Base-by-base conservation (phyloP, 2,113 vertebrate genomes). In the Romanogobio albipinnatus region DNA sequence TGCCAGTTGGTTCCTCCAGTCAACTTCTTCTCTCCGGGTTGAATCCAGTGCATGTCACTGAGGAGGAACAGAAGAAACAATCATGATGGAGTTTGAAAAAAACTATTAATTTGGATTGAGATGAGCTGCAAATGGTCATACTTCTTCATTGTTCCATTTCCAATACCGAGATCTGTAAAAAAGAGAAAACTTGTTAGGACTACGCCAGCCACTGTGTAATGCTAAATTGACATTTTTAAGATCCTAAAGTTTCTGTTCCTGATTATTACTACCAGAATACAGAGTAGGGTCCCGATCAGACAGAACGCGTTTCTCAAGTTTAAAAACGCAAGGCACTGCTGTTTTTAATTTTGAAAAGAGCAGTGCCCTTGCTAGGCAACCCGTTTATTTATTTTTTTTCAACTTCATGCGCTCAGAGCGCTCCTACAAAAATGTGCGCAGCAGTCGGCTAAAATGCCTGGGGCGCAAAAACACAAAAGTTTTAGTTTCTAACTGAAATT, bases 1-100 rank as follows among this genome's bases (percentile, higher is more conserved):
- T 98, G 97, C 97, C 97, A 99, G 91, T 98, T 99, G 91, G 91
- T 96, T 90, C 97, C 97, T 89, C 97, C 97, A 5, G 97, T 99
- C 85, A 99, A 91, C 88, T 95, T 99, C 94, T 96, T 99, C 91
- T 98, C 97, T 85, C 97, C 97, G 73, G 97, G 97, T 86, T 99
- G 97, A 94, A 94, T 98, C 97, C 97, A 99, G 91, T 97, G 96
- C 86, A 99, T 96, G 93, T 98, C 97, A 94, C 97, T 99, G 49
- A 9, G 9, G 13, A 61, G 49, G 17, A 58, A 75, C 61, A 29
- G 53, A 5, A 13, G 9, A 62, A 51, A 14, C 0, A 14, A 83
- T 5, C 19, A 64, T 43, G 24, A 47, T 33, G 43, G 24, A 26
- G 62, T 45, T 45, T n/a, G 2, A 24, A 29, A 6, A 9, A 29